Evolutionary conservation across 2,113 vertebrate species (phyloP), one percentile per base, ranked within the genome.

Genomic region (Hiodon tergisus): DNA sequence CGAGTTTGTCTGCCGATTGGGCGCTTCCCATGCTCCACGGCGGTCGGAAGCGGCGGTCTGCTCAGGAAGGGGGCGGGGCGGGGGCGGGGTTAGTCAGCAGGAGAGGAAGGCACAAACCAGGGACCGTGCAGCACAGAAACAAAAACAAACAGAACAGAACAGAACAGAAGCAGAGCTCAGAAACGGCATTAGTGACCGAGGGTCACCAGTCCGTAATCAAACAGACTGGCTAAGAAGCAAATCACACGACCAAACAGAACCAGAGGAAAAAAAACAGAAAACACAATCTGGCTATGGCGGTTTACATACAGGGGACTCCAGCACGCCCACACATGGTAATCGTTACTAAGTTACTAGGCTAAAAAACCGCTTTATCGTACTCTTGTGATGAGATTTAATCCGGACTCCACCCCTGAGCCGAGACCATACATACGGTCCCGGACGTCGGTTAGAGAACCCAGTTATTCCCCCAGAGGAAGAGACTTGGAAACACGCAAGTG

Each of bases 1-100:
- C 88, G 96, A 93, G 90, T 97, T 98, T 85, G 96, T 91, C 93
- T 97, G 97, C 77, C 96, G 94, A 89, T 93, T 94, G n/a, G 96
- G 95, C 83, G 94, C 90, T 86, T 98, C 96, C 96, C 97, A 98
- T 69, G 97, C 96, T 93, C 96, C 97, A 90, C 96, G 92, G 86
- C 96, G 96, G 82, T 99, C 97, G 10, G 96, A 93, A 1, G 91
- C 88, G 0, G 90, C 89, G 68, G 92, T 93, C 97, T 98, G 94
- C 89, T 88, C 82, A 81, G 67, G 86, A 78, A 87, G 11, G 69
- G 79, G 52, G 7, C 57, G 84, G 81, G 81, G 55, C 69, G 59
- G 59, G 47, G 8, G 54, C 69, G 17, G 69, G 54, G 81, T 80
- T 79, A 83, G 47, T 53, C 69, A 59, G 31, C 31, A 31, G 31